phyloP scores from a whole-genome alignment of 1,140 invertebrate species.

The Panulirus ornatus region DNA sequence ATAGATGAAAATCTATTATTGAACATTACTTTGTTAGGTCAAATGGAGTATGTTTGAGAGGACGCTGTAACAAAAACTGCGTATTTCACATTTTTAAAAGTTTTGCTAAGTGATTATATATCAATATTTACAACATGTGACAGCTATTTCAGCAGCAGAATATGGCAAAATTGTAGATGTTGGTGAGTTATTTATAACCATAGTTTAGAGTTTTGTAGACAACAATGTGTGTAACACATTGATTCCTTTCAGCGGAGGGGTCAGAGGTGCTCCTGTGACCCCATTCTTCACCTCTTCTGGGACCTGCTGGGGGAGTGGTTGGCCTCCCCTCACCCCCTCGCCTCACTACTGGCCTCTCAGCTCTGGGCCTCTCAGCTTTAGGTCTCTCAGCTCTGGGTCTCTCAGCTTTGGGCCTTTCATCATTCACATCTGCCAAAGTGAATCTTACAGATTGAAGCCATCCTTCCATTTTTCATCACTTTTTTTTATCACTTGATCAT shows the following conservation, averaged over 20 bases:
- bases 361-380: constrained; percentile 44
- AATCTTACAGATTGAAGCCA: constrained; percentile 35
- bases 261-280: constrained; percentile 56
- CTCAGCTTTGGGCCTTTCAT: constrained; percentile 47
- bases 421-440: constrained; percentile 36
- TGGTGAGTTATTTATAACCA: not conserved
- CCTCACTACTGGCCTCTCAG: constrained; percentile 21
- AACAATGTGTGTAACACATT: constrained; percentile 31
- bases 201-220: constrained; percentile 8
- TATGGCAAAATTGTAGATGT: no score
- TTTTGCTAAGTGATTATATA: no score
- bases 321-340: constrained; percentile 14
- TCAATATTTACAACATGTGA: no score
- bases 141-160: no score
- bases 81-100: no score
- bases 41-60: no score
- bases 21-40: no score
- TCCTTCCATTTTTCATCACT: constrained; percentile 24
- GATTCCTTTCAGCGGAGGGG: constrained; percentile 53
- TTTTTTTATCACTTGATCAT: constrained; percentile 35
- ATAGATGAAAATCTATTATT: no score
- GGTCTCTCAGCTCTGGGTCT: no score
- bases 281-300: constrained; percentile 20
- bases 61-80: no score
- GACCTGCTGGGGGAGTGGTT: constrained; percentile 42